Evolutionary conservation across 2,113 vertebrate genomes (phyloP), one percentile per base, ranked within the genome.

Genomic region (Serinus canaria): DNA sequence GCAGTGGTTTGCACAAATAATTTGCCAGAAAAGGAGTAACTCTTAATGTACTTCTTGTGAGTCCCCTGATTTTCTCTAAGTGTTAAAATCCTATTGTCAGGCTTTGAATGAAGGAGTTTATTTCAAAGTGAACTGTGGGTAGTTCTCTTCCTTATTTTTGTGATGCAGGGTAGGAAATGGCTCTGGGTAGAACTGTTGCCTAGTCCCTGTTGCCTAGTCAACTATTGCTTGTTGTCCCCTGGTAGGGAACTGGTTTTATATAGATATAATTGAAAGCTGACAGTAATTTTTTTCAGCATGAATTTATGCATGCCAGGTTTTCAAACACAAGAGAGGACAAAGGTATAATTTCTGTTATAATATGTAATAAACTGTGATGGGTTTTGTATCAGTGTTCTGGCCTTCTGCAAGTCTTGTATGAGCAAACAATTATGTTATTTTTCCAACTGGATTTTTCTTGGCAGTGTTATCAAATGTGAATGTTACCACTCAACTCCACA

Each of bases 1-100:
- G 87, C 95, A 86, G 64, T 30, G 64, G 33, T 50, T 95, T 89
- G 80, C 55, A 90, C 78, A 73, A 77, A 41, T 35, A n/a, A 52
- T 86, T 80, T 88, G 72, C 72, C 64, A 81, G 83, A n/a, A 47
- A 90, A 95, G 60, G 43, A 86, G 55, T 78, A 90, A 94, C 75
- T 92, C 82, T 90, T 78, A 12, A 30, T 1, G 7, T 86, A 17
- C 68, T 83, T 33, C n/a, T 81, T 6, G 0, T 28, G 47, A 80
- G 59, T 63, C 15, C 18, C 9, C 8, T 27, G 55, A 56, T 77
- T 94, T 90, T 91, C 68, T 93, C 39, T 35, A 74, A 70, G 46
- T 41, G 10, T 58, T 92, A 22, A 66, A 82, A 69, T 50, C 55
- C 43, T 85, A 0, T 10, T 80, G 46, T 70, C 7, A 2, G 31